A percentile compares a stretch with the other conserved stretches of the same genome.
Evolutionary conservation across 2,113 vertebrate species (phyloP).

Genomic region (Forbesichthys papilliferus): DNA sequence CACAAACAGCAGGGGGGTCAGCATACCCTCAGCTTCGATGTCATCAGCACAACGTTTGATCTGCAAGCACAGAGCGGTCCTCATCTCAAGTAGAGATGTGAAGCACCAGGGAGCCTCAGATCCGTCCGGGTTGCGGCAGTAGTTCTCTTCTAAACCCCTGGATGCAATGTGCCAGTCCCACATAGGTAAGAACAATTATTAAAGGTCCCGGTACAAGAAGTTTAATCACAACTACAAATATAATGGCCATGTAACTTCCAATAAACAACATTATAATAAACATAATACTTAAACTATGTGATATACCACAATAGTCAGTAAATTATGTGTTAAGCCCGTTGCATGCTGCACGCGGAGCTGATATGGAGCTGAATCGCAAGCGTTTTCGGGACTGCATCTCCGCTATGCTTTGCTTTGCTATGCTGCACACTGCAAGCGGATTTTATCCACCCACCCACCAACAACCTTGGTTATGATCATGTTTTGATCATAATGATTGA

Average conservation of each 20-base stretch:
- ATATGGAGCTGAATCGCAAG: too few relatives aligned
- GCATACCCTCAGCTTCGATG: conserved; percentile 82
- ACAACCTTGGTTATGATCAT: too few relatives aligned
- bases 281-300: too few relatives aligned
- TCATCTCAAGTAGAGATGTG: conserved; percentile 78
- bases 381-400: too few relatives aligned
- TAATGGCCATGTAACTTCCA: background rate
- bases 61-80: conserved; percentile 90
- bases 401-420: too few relatives aligned
- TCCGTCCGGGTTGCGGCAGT: conserved; percentile 94
- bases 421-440: too few relatives aligned
- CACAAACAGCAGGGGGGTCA: conserved; percentile 17
- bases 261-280: too few relatives aligned
- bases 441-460: too few relatives aligned
- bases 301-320: too few relatives aligned
- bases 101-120: conserved; percentile 98
- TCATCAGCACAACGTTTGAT: conserved; percentile 91
- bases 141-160: conserved; percentile 93
- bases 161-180: background rate
- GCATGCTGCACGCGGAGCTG: too few relatives aligned
- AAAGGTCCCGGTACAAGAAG: background rate
- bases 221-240: background rate
- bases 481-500: too few relatives aligned
- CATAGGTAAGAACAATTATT: background rate
- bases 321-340: too few relatives aligned